Percentiles rank a stretch among this genome's conserved stretches.
Evolutionary conservation across 2,888 invertebrate species (phyloP).

Genomic region (Pharmacophagus antenor): DNA sequence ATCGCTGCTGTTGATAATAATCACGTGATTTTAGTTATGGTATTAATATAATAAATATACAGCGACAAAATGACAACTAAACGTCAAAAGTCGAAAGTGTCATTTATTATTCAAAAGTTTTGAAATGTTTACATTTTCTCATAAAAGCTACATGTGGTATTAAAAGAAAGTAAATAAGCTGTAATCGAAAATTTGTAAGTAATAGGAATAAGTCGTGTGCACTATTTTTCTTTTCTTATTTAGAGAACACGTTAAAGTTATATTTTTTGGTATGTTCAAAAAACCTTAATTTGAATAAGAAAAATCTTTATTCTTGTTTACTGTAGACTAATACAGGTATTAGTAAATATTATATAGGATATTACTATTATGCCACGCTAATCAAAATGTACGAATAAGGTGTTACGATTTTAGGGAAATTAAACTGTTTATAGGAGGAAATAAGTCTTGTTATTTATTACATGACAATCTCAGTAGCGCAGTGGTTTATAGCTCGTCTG

Average conservation of each 20-base stretch:
- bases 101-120: conserved; percentile 5
- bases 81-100: background rate
- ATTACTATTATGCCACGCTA: no score
- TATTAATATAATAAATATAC: background rate
- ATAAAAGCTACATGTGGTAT: background rate
- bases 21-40: background rate
- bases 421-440: no score
- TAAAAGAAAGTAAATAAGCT: background rate
- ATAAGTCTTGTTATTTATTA: no score
- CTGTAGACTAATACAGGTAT: no score
- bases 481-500: no score
- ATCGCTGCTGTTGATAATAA: background rate
- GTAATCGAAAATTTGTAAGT: background rate
- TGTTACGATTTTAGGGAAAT: no score
- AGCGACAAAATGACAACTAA: background rate
- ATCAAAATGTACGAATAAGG: no score
- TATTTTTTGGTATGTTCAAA: background rate
- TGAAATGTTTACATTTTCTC: conserved; percentile 17
- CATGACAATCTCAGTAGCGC: no score
- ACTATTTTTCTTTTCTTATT: background rate
- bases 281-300: no score
- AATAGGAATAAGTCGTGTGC: background rate
- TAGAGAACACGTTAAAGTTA: background rate
- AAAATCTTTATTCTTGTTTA: no score
- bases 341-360: no score